phyloP scores from a whole-genome alignment of 2,888 invertebrate genomes.

The Griposia aprilina region DNA sequence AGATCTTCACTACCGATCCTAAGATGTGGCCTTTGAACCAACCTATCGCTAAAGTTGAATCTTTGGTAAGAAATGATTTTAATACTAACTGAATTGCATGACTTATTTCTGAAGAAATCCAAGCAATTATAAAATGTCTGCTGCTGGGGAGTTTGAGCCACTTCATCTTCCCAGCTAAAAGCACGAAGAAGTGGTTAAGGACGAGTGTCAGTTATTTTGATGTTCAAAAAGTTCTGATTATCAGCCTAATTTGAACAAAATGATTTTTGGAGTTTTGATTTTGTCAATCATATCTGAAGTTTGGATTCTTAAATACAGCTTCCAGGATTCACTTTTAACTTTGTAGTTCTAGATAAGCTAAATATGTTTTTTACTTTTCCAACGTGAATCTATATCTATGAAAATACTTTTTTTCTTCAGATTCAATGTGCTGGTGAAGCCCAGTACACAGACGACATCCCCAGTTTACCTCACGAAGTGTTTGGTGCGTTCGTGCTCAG shows the following conservation, averaged over 20 bases:
- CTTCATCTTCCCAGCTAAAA: not conserved
- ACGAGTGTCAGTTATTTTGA: not conserved
- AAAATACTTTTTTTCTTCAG: slow-evolving; percentile 57
- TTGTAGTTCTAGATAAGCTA: not conserved
- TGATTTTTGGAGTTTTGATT: not conserved
- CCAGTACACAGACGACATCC: slow-evolving; percentile 92
- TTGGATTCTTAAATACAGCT: not conserved
- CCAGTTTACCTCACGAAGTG: slow-evolving; percentile 90
- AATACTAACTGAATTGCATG: not conserved
- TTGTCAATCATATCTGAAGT: not conserved
- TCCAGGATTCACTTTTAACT: not conserved
- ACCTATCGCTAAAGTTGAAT: slow-evolving; percentile 90
- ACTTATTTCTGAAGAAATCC: not conserved
- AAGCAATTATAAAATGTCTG: not conserved
- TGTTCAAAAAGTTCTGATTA: not conserved
- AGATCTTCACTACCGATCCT: slow-evolving; percentile 91
- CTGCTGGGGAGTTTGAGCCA: not conserved
- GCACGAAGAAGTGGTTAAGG: not conserved
- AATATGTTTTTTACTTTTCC: not conserved
- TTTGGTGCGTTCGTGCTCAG: slow-evolving; percentile 92
- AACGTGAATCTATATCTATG: not conserved
- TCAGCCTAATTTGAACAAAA: not conserved
- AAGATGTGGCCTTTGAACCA: slow-evolving; percentile 91
- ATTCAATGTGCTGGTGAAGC: slow-evolving; percentile 92
- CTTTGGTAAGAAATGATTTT: slow-evolving; percentile 72